These are phyloP conservation scores for Peromyscus melanophrys DNA, from an alignment of 2,797 vertebrate genomes.

Conservation along the genomic window DNA sequence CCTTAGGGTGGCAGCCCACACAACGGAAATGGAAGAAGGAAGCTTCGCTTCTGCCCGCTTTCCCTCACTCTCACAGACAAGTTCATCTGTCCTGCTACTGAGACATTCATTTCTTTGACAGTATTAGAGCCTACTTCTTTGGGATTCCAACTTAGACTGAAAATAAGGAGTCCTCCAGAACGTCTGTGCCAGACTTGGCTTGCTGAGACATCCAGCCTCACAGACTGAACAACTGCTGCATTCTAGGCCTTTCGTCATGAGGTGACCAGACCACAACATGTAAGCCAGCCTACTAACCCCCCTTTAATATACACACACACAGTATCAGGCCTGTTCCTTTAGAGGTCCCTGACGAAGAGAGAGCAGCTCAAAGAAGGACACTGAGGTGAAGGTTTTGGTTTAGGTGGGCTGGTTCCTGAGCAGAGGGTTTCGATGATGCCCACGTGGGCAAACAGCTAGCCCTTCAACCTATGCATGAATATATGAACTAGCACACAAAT, in stretches of 20 bases:
- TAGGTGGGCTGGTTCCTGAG: background rate
- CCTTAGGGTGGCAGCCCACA: background rate
- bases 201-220: background rate
- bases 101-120: background rate
- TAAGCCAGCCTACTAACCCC: background rate
- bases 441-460: background rate
- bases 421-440: background rate
- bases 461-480: background rate
- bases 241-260: background rate
- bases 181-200: background rate
- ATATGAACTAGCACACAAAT: background rate
- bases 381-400: background rate
- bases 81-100: background rate
- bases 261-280: background rate
- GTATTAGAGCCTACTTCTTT: background rate
- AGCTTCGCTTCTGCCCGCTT: no score
- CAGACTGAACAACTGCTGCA: background rate
- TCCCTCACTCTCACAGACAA: no score
- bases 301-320: background rate
- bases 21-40: background rate
- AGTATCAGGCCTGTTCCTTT: background rate
- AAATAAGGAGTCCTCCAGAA: background rate
- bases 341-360: background rate
- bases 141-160: background rate
- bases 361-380: background rate